Percentiles rank a stretch among this genome's conserved stretches.
phyloP scores from a whole-genome alignment of 2,113 vertebrate species.

The Podilymbus podiceps region DNA sequence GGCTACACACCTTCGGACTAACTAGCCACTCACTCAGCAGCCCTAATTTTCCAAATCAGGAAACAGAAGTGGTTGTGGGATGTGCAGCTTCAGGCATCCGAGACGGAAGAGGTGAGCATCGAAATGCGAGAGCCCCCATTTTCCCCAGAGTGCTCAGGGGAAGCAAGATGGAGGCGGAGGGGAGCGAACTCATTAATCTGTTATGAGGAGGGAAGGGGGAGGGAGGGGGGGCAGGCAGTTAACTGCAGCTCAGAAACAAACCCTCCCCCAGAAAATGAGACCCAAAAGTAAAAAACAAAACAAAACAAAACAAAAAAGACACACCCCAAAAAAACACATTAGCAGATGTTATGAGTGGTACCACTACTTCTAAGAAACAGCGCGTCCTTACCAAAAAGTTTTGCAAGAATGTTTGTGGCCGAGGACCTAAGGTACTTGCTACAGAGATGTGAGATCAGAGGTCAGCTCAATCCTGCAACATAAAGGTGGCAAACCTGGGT shows the following conservation, averaged over 20 bases:
- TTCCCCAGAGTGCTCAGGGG: not conserved
- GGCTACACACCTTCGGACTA: not conserved
- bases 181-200: not conserved
- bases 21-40: not conserved
- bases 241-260: not conserved
- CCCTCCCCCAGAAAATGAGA: not conserved
- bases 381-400: conserved; percentile 78
- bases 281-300: not conserved
- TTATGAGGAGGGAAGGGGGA: conserved; percentile 25
- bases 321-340: not conserved
- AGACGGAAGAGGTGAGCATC: not conserved
- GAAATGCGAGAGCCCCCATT: not conserved
- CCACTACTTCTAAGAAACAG: conserved; percentile 67
- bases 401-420: conserved; percentile 78
- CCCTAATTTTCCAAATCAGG: not conserved
- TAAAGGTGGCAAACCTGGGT: conserved; percentile 76
- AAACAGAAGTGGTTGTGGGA: not conserved
- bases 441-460: conserved; percentile 86
- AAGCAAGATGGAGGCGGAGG: not conserved
- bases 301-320: too few relatives aligned
- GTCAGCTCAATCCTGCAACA: conserved; percentile 88
- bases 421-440: conserved; percentile 78
- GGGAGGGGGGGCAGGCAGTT: not conserved
- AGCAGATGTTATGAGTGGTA: conserved; percentile 54
- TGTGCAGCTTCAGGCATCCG: not conserved